Conservation (phyloP, 2,113 vertebrate species). For the Thalassarche chlororhynchos region DNA sequence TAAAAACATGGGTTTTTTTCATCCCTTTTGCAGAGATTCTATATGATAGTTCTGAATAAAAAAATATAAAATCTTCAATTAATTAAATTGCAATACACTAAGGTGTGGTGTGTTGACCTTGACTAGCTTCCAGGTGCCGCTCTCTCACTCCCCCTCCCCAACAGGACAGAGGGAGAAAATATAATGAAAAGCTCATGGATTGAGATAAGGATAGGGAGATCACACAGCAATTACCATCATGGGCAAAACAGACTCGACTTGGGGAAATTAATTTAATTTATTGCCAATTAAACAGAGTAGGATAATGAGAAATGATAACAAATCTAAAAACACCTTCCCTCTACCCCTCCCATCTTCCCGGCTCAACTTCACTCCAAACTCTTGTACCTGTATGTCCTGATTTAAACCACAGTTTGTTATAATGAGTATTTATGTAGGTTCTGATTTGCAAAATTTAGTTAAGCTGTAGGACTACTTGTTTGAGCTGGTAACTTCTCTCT, state of each 20-base stretch:
- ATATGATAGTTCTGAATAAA: not conserved
- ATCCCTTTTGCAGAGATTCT: not conserved
- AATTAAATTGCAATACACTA: not conserved
- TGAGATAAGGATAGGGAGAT: not conserved
- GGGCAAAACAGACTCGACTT: not conserved
- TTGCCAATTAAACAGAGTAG: not conserved
- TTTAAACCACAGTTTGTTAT: not conserved
- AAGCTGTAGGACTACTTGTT: not conserved
- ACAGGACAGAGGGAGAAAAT: not conserved
- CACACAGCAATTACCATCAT: not conserved
- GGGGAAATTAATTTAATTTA: not conserved
- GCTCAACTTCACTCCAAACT: not conserved
- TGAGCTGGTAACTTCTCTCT: not conserved
- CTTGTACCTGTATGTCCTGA: not conserved
- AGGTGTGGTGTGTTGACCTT: not conserved
- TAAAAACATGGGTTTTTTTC: not conserved
- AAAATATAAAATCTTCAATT: not conserved
- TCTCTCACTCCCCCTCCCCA: not conserved
- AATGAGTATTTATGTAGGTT: not conserved
- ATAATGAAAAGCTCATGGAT: not conserved
- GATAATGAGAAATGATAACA: not conserved
- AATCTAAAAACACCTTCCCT: not conserved
- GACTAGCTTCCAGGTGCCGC: not conserved
- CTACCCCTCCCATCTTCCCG: not conserved
- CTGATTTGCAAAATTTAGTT: not conserved